Conservation (phyloP, 2,888 invertebrate genomes). For the Quadroppia sp. region DNA sequence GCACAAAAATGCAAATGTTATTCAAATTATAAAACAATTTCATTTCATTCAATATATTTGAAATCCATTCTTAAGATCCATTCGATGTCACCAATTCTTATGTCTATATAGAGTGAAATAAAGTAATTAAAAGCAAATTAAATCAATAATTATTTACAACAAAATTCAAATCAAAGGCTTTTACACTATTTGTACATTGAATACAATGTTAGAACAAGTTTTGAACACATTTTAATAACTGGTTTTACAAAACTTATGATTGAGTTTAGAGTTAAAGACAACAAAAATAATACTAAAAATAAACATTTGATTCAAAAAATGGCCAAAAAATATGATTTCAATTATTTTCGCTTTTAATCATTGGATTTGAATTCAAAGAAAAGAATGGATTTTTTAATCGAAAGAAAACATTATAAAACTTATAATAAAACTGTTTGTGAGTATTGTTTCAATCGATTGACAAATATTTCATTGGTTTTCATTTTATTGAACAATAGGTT, state of each 20-base stretch:
- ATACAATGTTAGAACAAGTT: too few species aligned
- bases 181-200: too few species aligned
- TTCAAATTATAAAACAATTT: too few species aligned
- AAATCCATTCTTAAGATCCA: too few species aligned
- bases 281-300: background rate
- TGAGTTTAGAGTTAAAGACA: background rate
- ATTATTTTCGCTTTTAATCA: background rate
- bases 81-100: too few species aligned
- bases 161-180: too few species aligned
- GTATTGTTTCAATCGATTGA: background rate
- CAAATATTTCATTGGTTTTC: background rate
- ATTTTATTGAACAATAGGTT: background rate
- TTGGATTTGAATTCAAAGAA: background rate
- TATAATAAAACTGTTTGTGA: conserved; percentile 6
- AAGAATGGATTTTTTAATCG: conserved; percentile 15
- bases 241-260: background rate
- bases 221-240: background rate
- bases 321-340: background rate
- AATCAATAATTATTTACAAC: too few species aligned
- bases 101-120: too few species aligned
- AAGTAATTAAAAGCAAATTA: too few species aligned
- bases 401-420: conserved; percentile 4
- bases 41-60: too few species aligned
- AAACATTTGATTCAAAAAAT: background rate
- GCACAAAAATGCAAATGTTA: too few species aligned